A percentile compares a stretch with the other conserved stretches of the same genome.
phyloP scores from a whole-genome alignment of 2,888 invertebrate species.

The Laothoe populi region DNA sequence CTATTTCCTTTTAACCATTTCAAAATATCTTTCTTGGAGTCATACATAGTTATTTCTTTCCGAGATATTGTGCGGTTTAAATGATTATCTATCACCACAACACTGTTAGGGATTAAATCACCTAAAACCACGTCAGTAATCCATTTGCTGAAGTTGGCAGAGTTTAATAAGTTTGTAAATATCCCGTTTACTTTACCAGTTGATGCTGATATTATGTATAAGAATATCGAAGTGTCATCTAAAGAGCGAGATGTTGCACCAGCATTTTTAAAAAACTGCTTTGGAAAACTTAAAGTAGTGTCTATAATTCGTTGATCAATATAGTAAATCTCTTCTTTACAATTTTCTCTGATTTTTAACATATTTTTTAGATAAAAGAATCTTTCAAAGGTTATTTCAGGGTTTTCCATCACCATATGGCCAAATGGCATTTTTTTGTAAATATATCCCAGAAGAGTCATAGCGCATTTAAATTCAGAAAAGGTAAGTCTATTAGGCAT shows the following conservation, averaged over 20 bases:
- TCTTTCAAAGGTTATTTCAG: conserved; percentile 56
- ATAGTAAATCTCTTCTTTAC: conserved; percentile 49
- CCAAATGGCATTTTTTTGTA: conserved; percentile 42
- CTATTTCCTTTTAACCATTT: conserved; percentile 53
- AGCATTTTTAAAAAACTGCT: conserved; percentile 34
- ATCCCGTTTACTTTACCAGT: conserved; percentile 38
- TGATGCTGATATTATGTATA: conserved; percentile 17
- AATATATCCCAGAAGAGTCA: conserved; percentile 46
- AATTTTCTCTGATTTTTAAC: conserved; percentile 39
- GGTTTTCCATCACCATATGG: conserved; percentile 54
- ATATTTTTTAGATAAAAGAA: conserved; percentile 54
- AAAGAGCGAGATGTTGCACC: conserved; percentile 25
- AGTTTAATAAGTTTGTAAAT: conserved; percentile 45
- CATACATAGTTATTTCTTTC: conserved; percentile 48
- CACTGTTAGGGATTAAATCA: conserved; percentile 43
- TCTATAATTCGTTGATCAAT: conserved; percentile 55
- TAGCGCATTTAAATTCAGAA: conserved; percentile 34
- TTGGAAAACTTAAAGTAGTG: conserved; percentile 37
- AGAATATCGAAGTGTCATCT: conserved; percentile 2
- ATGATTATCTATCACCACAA: conserved; percentile 56
- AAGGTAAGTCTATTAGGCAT: conserved; percentile 7
- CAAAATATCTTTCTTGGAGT: conserved; percentile 56
- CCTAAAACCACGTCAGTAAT: conserved; percentile 51
- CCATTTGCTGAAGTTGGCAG: conserved; percentile 57
- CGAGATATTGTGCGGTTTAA: conserved; percentile 40